Evolutionary conservation across 2,113 vertebrate genomes (phyloP).

Genomic region (Edolisoma coerulescens): DNA sequence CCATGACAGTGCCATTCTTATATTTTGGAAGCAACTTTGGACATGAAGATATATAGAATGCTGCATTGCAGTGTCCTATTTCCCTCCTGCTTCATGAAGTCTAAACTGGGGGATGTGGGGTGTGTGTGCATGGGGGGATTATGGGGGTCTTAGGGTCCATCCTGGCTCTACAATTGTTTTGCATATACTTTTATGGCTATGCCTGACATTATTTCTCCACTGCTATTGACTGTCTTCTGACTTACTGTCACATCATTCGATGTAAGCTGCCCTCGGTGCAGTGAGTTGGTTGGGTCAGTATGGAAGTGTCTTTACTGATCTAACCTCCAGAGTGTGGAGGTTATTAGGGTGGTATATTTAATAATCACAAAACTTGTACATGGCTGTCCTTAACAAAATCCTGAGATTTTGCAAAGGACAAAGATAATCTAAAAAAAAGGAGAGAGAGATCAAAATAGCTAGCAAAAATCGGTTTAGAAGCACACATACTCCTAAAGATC

Average conservation of each 20-base stretch:
- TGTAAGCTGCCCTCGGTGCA: neutral
- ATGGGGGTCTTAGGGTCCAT: neutral
- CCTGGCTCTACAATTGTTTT: neutral
- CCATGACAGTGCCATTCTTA: neutral
- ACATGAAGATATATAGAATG: neutral
- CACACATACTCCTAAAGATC: neutral
- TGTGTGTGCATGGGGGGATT: no score
- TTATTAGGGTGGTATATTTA: neutral
- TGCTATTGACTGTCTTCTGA: neutral
- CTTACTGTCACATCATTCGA: neutral
- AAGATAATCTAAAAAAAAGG: neutral
- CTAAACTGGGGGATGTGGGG: neutral
- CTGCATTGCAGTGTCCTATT: neutral
- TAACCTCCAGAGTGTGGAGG: neutral
- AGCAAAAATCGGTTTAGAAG: neutral
- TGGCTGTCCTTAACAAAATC: neutral
- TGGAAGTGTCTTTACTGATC: neutral
- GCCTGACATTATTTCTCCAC: neutral
- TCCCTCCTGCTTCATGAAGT: neutral
- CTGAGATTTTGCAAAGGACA: neutral
- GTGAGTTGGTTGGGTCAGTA: neutral
- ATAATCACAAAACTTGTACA: neutral
- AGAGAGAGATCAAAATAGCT: neutral
- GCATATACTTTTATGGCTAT: neutral
- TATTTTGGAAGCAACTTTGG: neutral